These are phyloP conservation scores for Lacerta bilineata DNA, from an alignment of 2,797 vertebrate genomes.

Conservation along the genomic window DNA sequence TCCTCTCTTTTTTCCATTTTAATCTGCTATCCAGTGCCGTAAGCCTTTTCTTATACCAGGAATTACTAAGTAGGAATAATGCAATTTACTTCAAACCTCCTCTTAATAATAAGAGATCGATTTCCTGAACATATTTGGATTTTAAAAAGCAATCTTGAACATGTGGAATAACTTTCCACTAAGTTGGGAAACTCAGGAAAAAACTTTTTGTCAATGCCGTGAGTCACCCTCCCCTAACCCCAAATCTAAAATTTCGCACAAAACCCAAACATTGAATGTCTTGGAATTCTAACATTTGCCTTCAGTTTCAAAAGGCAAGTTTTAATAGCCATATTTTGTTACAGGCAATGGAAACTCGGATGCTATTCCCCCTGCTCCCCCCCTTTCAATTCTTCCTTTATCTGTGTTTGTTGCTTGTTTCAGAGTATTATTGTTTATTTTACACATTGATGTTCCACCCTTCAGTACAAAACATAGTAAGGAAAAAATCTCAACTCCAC, in stretches of 20 bases:
- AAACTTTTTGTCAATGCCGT: not conserved
- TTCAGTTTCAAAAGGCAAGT: not conserved
- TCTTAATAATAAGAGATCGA: slow-evolving; percentile 58
- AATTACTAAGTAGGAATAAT: slow-evolving; percentile 63
- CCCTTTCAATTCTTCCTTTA: not conserved
- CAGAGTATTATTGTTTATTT: too few relatives aligned
- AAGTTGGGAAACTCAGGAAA: not conserved
- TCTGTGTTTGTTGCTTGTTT: too few relatives aligned
- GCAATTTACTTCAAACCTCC: slow-evolving; percentile 59
- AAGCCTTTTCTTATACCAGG: slow-evolving; percentile 40
- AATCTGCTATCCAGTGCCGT: slow-evolving; percentile 37
- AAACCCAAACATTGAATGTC: not conserved
- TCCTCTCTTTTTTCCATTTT: slow-evolving; percentile 35
- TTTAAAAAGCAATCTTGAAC: slow-evolving; percentile 37
- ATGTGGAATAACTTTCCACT: slow-evolving; percentile 37
- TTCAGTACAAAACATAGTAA: not conserved
- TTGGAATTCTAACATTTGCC: not conserved
- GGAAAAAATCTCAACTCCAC: too few relatives aligned
- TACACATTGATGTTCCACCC: not conserved
- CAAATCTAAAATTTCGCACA: not conserved
- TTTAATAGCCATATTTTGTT: not conserved
- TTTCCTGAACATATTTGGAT: slow-evolving; percentile 59
- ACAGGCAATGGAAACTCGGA: not conserved
- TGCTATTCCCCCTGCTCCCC: not conserved
- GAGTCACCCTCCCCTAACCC: not conserved